A percentile compares a stretch with the other conserved stretches of the same genome.
Evolutionary conservation across 2,797 vertebrate species (phyloP).

Genomic region (Chromis chromis): DNA sequence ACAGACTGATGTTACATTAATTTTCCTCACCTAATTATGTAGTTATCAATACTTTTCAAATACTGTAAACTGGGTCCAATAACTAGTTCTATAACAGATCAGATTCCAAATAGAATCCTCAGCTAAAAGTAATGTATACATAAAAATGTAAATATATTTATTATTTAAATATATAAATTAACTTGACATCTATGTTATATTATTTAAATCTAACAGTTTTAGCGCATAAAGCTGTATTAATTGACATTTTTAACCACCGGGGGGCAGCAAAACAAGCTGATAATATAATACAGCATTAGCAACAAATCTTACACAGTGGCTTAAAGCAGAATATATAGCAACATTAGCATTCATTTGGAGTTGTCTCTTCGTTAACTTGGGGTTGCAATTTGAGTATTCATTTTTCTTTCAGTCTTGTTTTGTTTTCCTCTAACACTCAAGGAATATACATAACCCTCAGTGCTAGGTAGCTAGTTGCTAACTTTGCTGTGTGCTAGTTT

Average conservation of each 20-base stretch:
- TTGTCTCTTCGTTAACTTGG: background rate
- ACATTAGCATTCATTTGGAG: background rate
- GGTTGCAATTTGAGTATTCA: no score
- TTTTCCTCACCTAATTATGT: background rate
- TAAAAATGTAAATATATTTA: background rate
- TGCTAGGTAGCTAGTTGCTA: background rate
- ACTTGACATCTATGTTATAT: no score
- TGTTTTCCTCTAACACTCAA: no score
- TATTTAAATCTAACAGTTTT: background rate
- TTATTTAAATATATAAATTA: no score
- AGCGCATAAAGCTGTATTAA: background rate
- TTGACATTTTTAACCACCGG: conserved; percentile 21
- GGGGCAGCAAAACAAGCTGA: conserved; percentile 26
- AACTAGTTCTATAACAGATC: background rate
- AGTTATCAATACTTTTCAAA: background rate
- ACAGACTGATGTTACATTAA: background rate
- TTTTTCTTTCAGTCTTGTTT: no score
- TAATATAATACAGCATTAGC: background rate
- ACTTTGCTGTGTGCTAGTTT: background rate
- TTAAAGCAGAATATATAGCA: no score
- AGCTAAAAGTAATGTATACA: background rate
- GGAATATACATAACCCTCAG: no score
- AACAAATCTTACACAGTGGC: background rate
- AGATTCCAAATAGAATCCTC: background rate
- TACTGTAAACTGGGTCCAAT: background rate